phyloP scores from a whole-genome alignment of 2,888 invertebrate genomes.

The Cataglyphis rosenhaueri region DNA sequence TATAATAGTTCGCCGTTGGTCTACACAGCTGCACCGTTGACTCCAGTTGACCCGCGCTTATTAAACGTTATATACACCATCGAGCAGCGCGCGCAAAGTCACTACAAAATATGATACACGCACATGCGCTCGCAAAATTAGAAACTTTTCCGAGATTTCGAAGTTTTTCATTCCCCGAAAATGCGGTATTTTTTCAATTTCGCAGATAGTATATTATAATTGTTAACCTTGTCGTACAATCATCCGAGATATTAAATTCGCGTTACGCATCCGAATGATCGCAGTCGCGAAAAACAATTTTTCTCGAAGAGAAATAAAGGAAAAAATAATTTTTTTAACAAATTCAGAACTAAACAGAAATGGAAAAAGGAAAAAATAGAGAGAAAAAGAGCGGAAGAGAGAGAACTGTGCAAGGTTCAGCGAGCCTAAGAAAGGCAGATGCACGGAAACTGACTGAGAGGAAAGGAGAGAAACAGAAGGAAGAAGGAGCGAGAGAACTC shows the following conservation, averaged over 20 bases:
- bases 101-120: neutral
- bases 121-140: constrained; percentile 19
- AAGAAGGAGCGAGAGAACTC: constrained; percentile 46
- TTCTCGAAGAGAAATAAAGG: constrained; percentile 46
- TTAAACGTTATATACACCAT: constrained; percentile 72
- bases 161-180: neutral
- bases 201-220: too few relatives aligned
- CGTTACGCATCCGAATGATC: neutral
- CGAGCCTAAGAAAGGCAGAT: constrained; percentile 52
- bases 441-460: constrained; percentile 59
- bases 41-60: constrained; percentile 81
- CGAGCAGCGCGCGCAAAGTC: constrained; percentile 31
- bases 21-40: constrained; percentile 81
- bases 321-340: neutral
- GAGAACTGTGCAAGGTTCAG: constrained; percentile 20
- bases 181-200: neutral
- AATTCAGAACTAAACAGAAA: neutral
- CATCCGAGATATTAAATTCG: neutral
- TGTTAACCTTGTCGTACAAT: too few relatives aligned
- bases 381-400: constrained; percentile 57
- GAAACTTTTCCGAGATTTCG: neutral
- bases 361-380: constrained; percentile 25
- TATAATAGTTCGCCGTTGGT: constrained; percentile 66
- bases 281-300: constrained; percentile 22
- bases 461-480: constrained; percentile 58